Percentiles rank a stretch among this genome's conserved stretches.
Evolutionary conservation across 2,113 vertebrate genomes (phyloP).

Genomic region (Chionodraco myersi): DNA sequence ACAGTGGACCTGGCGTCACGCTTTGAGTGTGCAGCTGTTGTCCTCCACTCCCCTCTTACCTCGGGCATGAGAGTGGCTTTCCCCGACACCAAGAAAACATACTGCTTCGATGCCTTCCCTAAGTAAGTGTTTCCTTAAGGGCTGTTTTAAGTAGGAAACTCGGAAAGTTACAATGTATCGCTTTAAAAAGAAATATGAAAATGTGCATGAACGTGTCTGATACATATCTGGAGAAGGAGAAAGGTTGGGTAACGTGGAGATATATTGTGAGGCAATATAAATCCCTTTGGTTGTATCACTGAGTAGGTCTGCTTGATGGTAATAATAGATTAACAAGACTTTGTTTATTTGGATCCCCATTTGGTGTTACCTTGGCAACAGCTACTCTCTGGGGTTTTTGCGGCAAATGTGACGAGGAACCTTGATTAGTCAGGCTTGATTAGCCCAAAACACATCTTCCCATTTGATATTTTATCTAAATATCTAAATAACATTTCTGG

Average conservation of each 20-base stretch:
- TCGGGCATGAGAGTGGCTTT: conserved; percentile 99
- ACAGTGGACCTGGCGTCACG: conserved; percentile 96
- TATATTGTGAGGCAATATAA: background rate
- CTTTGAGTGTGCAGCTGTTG: conserved; percentile 96
- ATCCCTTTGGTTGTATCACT: background rate
- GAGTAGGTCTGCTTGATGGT: background rate
- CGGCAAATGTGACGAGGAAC: background rate
- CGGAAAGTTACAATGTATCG: too few relatives aligned
- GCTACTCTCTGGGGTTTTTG: background rate
- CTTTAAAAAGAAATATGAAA: too few relatives aligned
- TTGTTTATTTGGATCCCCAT: conserved; percentile 1
- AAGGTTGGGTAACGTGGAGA: background rate
- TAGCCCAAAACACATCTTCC: background rate
- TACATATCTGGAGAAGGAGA: background rate
- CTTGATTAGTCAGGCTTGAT: background rate
- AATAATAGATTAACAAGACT: background rate
- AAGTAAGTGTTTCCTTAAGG: conserved; percentile 83
- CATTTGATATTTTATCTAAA: background rate
- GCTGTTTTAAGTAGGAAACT: too few relatives aligned
- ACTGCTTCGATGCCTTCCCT: conserved; percentile 98
- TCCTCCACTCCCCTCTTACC: conserved; percentile 96
- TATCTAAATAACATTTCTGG: background rate
- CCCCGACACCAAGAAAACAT: conserved; percentile 98
- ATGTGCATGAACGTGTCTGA: too few relatives aligned
- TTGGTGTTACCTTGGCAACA: conserved; percentile 28